Evolutionary conservation across 2,888 invertebrate genomes (phyloP), one percentile per base, ranked within the genome.

Genomic region (Orthosia gracilis): DNA sequence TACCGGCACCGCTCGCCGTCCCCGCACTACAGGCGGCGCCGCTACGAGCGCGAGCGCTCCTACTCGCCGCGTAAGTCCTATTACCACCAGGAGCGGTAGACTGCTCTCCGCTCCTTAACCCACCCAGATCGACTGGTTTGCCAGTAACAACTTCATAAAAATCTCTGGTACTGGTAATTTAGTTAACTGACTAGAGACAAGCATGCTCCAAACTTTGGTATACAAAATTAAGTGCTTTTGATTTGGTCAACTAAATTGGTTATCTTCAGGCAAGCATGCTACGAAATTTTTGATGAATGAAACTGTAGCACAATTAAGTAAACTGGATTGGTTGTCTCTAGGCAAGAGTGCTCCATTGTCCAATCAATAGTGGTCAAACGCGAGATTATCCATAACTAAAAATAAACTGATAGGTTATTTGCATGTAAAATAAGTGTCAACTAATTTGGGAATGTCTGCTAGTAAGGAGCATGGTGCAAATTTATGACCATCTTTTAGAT

Each of bases 11-110:
- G 97, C 84, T 97, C 98, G 65, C 98, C 98, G 50, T 98, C 98
- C 69, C 98, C 98, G 76, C 97, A 98, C 94, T 97, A 97, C 95
- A 97, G 97, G 88, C 97, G 97, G 87, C 96, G 97, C 80, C 97
- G 97, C 88, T 97, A 98, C 92, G 98, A 98, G 86, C 97, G 98
- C 76, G 98, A 98, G 84, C 97, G 98, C 89, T 98, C 98, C 82
- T 98, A 98, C 94, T 98, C 98, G 89, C 98, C 98, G 93, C 98
- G 98, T 98, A 97, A 98, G 98, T 98, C 94, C 83, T 91, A 91
- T 89, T 91, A 90, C 90, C 89, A 90, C 76, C 89, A 89, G 83
- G 89, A 91, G 78, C 89, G 90, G 71, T 89, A 89, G 65, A 70
- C 84, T 17, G 5, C 63, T 49, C 45, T 13, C 78, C 67, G 40